Conservation (phyloP, 2,113 vertebrate species). For the Dinomys branickii region DNA sequence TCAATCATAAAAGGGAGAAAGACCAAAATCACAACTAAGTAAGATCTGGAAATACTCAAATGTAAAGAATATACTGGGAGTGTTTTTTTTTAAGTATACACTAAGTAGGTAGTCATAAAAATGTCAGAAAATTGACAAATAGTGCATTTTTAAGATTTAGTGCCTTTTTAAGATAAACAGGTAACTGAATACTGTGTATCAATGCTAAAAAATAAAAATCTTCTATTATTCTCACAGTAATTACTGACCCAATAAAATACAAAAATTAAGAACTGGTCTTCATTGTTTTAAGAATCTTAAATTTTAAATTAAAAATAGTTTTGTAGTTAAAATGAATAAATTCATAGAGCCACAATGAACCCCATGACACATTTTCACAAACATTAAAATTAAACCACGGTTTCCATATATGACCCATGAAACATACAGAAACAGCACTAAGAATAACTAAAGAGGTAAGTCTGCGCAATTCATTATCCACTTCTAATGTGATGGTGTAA, state of each 20-base stretch:
- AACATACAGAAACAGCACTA: neutral
- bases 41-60: slow-evolving; percentile 53
- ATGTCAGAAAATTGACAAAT: slow-evolving; percentile 14
- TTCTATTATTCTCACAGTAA: slow-evolving; percentile 14
- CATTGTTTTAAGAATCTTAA: neutral
- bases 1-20: slow-evolving; percentile 17
- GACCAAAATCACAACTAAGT: slow-evolving; percentile 33
- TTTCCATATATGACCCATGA: neutral
- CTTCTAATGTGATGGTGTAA: neutral
- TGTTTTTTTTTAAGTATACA: slow-evolving; percentile 31
- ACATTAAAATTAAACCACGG: neutral
- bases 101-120: neutral
- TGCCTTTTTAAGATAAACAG: neutral
- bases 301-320: slow-evolving; percentile 32
- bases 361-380: slow-evolving; percentile 25
- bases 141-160: neutral
- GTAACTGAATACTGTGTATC: neutral
- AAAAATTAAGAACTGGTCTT: slow-evolving; percentile 15
- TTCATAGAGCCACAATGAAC: slow-evolving; percentile 34
- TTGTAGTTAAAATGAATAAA: slow-evolving; percentile 1
- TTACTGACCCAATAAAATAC: neutral
- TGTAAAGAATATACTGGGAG: neutral
- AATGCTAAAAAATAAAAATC: slow-evolving; percentile 8
- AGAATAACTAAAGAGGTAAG: neutral
- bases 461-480: neutral